Evolutionary conservation across 2,888 invertebrate species (phyloP).

Genomic region (Oxycera nigricornis): DNA sequence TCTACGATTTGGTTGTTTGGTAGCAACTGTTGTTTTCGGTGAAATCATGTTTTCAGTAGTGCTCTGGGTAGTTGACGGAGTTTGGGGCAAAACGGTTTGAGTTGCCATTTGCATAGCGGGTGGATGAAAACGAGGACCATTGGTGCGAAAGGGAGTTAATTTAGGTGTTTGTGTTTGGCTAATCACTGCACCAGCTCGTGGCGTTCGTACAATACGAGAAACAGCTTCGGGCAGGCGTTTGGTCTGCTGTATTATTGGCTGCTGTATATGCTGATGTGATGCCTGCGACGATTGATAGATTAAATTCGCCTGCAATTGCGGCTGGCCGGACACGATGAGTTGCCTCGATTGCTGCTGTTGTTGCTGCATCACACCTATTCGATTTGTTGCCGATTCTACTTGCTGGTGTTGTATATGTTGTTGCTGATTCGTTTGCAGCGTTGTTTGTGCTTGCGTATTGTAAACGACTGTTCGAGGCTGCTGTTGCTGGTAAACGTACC

Average conservation of each 20-base stretch:
- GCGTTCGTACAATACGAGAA: slow-evolving; percentile 10
- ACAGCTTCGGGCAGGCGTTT: background rate
- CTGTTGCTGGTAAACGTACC: slow-evolving; percentile 54
- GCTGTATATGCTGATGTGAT: slow-evolving; percentile 42
- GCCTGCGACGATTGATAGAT: slow-evolving; percentile 49
- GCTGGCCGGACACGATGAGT: slow-evolving; percentile 44
- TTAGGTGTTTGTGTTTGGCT: slow-evolving; percentile 20
- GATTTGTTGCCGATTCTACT: slow-evolving; percentile 35
- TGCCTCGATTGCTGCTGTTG: slow-evolving; percentile 50
- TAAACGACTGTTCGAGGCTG: slow-evolving; percentile 39
- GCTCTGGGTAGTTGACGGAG: slow-evolving; percentile 40
- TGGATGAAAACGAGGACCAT: slow-evolving; percentile 3
- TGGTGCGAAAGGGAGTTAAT: slow-evolving; percentile 24
- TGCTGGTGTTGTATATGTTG: slow-evolving; percentile 47
- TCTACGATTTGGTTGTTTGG: background rate
- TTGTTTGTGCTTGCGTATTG: slow-evolving; percentile 34
- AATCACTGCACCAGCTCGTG: background rate
- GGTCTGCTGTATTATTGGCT: slow-evolving; percentile 5
- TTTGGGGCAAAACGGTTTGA: slow-evolving; percentile 1
- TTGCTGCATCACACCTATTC: slow-evolving; percentile 49
- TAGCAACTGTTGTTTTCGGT: background rate
- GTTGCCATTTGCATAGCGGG: slow-evolving; percentile 43
- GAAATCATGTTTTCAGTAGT: background rate
- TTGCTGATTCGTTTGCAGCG: slow-evolving; percentile 17
- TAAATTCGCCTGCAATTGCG: slow-evolving; percentile 45